Conservation (phyloP, 2,888 invertebrate genomes). For the Choreutis nemorana region DNA sequence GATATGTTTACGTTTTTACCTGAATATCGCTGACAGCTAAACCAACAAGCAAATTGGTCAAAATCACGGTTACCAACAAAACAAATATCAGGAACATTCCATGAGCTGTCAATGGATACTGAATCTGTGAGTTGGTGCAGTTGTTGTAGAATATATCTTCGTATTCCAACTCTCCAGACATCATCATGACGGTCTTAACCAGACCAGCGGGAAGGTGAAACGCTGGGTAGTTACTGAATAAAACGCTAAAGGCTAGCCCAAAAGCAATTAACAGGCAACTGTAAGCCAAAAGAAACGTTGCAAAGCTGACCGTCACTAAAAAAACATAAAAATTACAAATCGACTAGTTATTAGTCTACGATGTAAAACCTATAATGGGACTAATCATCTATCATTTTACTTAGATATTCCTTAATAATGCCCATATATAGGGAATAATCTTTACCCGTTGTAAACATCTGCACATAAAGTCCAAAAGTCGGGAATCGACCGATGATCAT, state of each 20-base stretch:
- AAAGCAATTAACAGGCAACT: constrained; percentile 83
- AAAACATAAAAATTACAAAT: constrained; percentile 10
- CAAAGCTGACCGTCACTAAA: constrained; percentile 81
- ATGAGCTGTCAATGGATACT: constrained; percentile 78
- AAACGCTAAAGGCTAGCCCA: constrained; percentile 80
- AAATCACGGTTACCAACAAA: constrained; percentile 79
- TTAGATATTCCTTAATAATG: not conserved
- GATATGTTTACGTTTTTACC: constrained; percentile 25
- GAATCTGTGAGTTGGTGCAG: constrained; percentile 48
- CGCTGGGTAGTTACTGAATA: constrained; percentile 79
- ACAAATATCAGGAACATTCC: constrained; percentile 80
- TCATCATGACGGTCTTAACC: constrained; percentile 86
- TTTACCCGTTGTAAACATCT: constrained; percentile 83
- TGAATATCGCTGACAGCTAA: constrained; percentile 86
- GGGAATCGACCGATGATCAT: constrained; percentile 87
- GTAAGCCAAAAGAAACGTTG: constrained; percentile 82
- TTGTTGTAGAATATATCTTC: constrained; percentile 82
- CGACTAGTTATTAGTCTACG: not conserved
- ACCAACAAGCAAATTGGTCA: constrained; percentile 85
- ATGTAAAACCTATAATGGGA: not conserved
- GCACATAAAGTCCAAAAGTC: constrained; percentile 84
- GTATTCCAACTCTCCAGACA: constrained; percentile 87
- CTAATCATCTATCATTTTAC: no score
- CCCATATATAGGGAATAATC: no score
- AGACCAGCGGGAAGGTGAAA: constrained; percentile 73